These are phyloP conservation scores for Semotilus atromaculatus DNA, from an alignment of 2,797 vertebrate genomes.

Conservation along the genomic window DNA sequence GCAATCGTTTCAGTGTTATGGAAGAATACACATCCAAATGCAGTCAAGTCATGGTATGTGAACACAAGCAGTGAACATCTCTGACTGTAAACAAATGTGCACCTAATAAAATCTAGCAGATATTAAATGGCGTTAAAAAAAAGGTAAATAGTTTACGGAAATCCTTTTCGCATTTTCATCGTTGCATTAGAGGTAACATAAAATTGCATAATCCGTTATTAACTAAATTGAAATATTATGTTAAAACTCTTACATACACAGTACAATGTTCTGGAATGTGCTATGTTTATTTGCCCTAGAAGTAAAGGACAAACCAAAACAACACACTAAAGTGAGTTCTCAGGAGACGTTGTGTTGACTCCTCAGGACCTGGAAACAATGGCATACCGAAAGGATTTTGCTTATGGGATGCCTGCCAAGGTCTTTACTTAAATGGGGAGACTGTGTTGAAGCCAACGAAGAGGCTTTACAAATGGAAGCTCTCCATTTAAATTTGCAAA, in stretches of 20 bases:
- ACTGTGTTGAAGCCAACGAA: conserved; percentile 48
- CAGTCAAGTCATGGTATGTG: not conserved
- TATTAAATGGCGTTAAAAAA: not conserved
- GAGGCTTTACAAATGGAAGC: conserved; percentile 48
- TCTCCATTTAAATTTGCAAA: conserved; percentile 56
- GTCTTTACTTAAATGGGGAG: conserved; percentile 58
- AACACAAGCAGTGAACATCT: not conserved
- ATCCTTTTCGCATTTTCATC: not conserved
- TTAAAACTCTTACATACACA: conserved; percentile 7
- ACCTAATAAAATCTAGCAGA: conserved; percentile 8
- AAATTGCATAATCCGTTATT: conserved; percentile 35
- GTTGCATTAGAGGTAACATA: not conserved
- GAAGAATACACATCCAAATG: conserved; percentile 11
- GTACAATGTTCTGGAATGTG: conserved; percentile 8
- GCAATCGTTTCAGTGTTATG: conserved; percentile 13
- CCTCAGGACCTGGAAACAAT: conserved; percentile 50
- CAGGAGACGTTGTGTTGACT: conserved; percentile 51
- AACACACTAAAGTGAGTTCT: conserved; percentile 55
- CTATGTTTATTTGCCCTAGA: conserved; percentile 56
- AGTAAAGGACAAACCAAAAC: conserved; percentile 55
- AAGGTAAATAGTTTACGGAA: not conserved
- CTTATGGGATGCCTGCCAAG: conserved; percentile 56
- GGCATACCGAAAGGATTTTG: conserved; percentile 56
- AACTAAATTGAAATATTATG: conserved; percentile 16
- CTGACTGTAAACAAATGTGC: not conserved